Evolutionary conservation across 2,797 vertebrate genomes (phyloP).

Genomic region (Triplophysa bombifrons): DNA sequence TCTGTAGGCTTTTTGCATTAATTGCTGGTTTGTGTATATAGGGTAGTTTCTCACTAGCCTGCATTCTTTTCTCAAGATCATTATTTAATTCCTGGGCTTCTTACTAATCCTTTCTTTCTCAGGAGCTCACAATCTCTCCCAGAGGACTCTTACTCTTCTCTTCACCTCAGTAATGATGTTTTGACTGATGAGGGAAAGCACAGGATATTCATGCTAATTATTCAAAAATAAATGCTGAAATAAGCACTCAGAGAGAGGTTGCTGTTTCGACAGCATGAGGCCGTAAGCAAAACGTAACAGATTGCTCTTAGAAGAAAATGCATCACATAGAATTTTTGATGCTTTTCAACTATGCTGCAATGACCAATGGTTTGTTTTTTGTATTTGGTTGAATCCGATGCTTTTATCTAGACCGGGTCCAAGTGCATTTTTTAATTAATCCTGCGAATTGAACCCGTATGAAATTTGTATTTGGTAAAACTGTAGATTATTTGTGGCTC

Average conservation of each 20-base stretch:
- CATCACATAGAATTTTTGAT: conserved; percentile 3
- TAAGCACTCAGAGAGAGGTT: conserved; percentile 18
- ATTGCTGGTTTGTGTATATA: conserved; percentile 7
- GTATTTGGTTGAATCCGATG: too few relatives aligned
- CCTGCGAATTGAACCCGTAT: too few relatives aligned
- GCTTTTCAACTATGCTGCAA: neutral
- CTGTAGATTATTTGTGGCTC: neutral
- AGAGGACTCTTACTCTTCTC: conserved; percentile 18
- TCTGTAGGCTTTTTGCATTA: conserved; percentile 15
- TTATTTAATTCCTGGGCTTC: conserved; percentile 40
- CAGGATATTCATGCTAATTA: conserved; percentile 31
- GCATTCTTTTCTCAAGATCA: conserved; percentile 24
- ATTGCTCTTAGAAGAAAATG: neutral
- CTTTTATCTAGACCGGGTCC: too few relatives aligned
- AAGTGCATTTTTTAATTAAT: too few relatives aligned
- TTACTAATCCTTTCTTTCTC: conserved; percentile 36
- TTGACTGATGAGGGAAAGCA: conserved; percentile 37
- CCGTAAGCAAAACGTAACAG: neutral
- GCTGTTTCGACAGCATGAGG: neutral
- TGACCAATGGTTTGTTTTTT: too few relatives aligned
- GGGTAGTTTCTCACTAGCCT: neutral
- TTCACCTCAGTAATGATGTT: conserved; percentile 40
- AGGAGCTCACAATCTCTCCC: conserved; percentile 40
- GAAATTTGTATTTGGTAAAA: too few relatives aligned
- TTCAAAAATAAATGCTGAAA: conserved; percentile 45